Conservation (phyloP, 2,113 vertebrate genomes). For the Tautogolabrus adspersus region DNA sequence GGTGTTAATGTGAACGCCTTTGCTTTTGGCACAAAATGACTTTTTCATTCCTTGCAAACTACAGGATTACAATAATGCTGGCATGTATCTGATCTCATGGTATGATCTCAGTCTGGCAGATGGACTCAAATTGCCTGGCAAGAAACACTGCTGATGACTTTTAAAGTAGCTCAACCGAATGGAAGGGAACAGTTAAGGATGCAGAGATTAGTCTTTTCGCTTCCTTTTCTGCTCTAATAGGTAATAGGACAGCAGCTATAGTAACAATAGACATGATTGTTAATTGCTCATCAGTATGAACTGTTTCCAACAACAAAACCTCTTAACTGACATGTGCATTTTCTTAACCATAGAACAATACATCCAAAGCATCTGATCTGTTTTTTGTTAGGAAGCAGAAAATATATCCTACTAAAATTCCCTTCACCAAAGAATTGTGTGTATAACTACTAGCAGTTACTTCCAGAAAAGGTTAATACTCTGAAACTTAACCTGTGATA, state of each 20-base stretch:
- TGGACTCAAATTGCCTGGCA: conserved; percentile 56
- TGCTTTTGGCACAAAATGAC: not conserved
- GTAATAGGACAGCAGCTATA: not conserved
- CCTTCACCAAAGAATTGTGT: too few species aligned
- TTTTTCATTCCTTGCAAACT: conserved; percentile 25
- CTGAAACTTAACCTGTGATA: too few species aligned
- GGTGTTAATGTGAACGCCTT: not conserved
- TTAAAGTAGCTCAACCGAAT: conserved; percentile 31
- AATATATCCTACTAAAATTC: too few species aligned
- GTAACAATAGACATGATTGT: too few species aligned
- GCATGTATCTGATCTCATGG: conserved; percentile 8
- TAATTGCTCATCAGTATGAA: not conserved
- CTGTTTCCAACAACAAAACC: not conserved
- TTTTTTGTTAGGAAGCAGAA: too few species aligned
- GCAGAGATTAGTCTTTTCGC: not conserved
- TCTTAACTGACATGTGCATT: too few species aligned
- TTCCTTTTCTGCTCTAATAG: not conserved
- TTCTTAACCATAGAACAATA: too few species aligned
- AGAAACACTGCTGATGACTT: conserved; percentile 40
- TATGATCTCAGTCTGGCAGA: conserved; percentile 69
- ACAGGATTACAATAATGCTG: conserved; percentile 47
- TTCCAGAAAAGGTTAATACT: too few species aligned
- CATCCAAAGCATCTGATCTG: too few species aligned
- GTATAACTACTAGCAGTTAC: too few species aligned
- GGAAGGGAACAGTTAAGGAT: conserved; percentile 2